Evolutionary conservation across 2,113 vertebrate genomes (phyloP).

Genomic region (Odontesthes bonariensis): DNA sequence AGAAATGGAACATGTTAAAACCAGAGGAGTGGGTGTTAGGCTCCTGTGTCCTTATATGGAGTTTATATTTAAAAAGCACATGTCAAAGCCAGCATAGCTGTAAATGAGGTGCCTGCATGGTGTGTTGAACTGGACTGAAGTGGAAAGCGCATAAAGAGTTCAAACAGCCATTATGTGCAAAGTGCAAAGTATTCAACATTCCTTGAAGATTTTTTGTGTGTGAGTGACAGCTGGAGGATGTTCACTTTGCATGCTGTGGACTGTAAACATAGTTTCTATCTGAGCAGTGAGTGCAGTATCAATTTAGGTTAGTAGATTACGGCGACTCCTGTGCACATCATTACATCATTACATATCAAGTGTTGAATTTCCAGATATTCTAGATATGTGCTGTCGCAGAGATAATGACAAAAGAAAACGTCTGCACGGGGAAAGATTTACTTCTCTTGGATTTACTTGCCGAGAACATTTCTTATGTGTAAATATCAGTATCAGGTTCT

Average conservation of each 20-base stretch:
- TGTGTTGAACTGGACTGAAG: not conserved
- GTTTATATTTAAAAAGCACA: not conserved
- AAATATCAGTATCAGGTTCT: not conserved
- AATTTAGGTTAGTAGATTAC: conserved; percentile 24
- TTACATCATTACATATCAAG: conserved; percentile 19
- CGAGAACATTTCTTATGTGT: no score
- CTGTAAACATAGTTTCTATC: conserved; percentile 44
- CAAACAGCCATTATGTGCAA: not conserved
- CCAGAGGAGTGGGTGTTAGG: not conserved
- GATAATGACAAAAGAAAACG: conserved; percentile 15
- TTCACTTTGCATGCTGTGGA: conserved; percentile 17
- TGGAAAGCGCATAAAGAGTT: not conserved
- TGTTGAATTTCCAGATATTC: conserved; percentile 4
- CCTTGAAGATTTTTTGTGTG: not conserved
- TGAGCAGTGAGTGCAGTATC: conserved; percentile 33
- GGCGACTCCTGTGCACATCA: not conserved
- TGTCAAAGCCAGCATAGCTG: not conserved
- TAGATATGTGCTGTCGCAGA: conserved; percentile 13
- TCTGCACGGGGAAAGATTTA: not conserved
- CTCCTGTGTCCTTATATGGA: conserved; percentile 45
- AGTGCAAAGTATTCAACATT: not conserved
- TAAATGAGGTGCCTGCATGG: not conserved
- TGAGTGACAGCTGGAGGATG: conserved; percentile 16
- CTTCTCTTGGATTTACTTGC: not conserved
- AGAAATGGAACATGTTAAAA: conserved; percentile 33